phyloP scores from a whole-genome alignment of 1,140 invertebrate genomes.

The Drosophila busckii region DNA sequence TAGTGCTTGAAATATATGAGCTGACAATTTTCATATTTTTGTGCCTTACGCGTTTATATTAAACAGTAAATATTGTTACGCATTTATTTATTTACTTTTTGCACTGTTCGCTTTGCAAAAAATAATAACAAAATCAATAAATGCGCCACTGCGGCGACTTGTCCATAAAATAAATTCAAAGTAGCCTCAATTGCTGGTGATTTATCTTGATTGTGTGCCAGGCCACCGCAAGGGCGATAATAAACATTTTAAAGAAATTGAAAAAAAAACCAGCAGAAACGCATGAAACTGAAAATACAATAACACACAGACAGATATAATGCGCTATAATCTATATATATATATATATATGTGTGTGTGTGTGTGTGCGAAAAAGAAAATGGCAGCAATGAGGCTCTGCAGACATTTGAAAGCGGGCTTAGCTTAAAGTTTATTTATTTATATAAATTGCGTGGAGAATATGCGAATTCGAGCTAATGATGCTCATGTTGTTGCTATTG shows the following conservation, averaged over 20 bases:
- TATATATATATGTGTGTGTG: too few relatives aligned
- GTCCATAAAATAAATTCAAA: slow-evolving; percentile 56
- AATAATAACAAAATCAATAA: slow-evolving; percentile 75
- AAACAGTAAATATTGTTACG: slow-evolving; percentile 8
- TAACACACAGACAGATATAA: slow-evolving; percentile 11
- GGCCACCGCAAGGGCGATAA: slow-evolving; percentile 45
- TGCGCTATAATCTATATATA: slow-evolving; percentile 27
- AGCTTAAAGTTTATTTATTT: slow-evolving; percentile 36
- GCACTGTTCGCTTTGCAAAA: slow-evolving; percentile 11
- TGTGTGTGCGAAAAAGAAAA: too few relatives aligned
- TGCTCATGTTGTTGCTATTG: background rate
- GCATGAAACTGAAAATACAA: background rate
- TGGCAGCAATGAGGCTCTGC: too few relatives aligned
- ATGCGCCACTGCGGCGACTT: slow-evolving; percentile 50
- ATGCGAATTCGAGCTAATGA: slow-evolving; percentile 15
- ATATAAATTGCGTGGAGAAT: slow-evolving; percentile 9
- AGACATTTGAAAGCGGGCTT: slow-evolving; percentile 44
- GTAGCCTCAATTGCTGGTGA: slow-evolving; percentile 62
- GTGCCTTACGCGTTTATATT: background rate
- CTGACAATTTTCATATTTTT: too few relatives aligned
- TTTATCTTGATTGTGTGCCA: slow-evolving; percentile 66
- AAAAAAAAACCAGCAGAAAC: slow-evolving; percentile 19
- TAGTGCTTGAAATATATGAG: background rate
- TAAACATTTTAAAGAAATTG: slow-evolving; percentile 55
- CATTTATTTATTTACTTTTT: slow-evolving; percentile 42